Percentiles rank a stretch among this genome's conserved stretches.
phyloP scores from a whole-genome alignment of 1,140 invertebrate genomes.

The Drosophila eugracilis region DNA sequence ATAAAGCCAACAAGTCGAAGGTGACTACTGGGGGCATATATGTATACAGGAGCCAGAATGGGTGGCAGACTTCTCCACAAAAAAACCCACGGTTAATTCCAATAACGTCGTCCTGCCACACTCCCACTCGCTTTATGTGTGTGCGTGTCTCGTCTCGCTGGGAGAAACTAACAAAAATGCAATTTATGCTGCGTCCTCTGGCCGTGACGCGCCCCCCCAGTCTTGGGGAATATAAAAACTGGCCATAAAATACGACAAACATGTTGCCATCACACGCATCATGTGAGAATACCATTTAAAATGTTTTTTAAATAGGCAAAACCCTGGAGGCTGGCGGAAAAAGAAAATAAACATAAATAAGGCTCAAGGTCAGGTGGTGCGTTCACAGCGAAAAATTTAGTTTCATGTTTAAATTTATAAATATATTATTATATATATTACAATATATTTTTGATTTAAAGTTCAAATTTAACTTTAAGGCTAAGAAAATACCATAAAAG shows the following conservation, averaged over 20 bases:
- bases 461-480: too few relatives aligned
- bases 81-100: conserved; percentile 30
- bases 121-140: conserved; percentile 24
- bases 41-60: neutral
- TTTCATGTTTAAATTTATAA: too few relatives aligned
- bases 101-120: conserved; percentile 20
- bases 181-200: conserved; percentile 57
- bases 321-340: conserved; percentile 8
- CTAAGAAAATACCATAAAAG: too few relatives aligned
- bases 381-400: conserved; percentile 17
- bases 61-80: conserved; percentile 12
- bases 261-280: conserved; percentile 4
- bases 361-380: conserved; percentile 10
- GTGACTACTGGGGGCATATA: neutral
- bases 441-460: too few relatives aligned
- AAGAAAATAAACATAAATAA: conserved; percentile 41
- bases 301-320: conserved; percentile 51
- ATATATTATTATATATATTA: too few relatives aligned
- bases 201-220: conserved; percentile 17
- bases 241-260: conserved; percentile 19
- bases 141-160: neutral
- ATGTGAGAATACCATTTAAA: conserved; percentile 41
- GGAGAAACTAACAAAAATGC: conserved; percentile 69
- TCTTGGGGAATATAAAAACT: conserved; percentile 14
- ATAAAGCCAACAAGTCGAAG: conserved; percentile 50